A percentile compares a stretch with the other conserved stretches of the same genome.
Evolutionary conservation across 2,888 invertebrate species (phyloP).

Genomic region (Petrophora chlorosata): DNA sequence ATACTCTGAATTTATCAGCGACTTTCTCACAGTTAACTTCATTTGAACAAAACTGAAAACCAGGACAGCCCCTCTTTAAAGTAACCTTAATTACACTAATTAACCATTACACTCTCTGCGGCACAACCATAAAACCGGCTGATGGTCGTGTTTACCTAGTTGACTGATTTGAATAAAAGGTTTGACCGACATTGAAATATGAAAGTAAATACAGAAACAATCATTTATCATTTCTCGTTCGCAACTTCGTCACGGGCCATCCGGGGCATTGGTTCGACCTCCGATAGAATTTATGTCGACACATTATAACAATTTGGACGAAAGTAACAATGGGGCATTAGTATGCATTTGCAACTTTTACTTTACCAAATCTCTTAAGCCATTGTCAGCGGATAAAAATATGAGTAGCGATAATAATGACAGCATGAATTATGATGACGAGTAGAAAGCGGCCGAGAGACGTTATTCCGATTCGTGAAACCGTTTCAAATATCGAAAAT

Average conservation of each 20-base stretch:
- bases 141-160: constrained; percentile 27
- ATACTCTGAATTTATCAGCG: neutral
- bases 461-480: constrained; percentile 42
- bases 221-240: constrained; percentile 42
- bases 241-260: constrained; percentile 26
- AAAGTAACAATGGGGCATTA: constrained; percentile 68
- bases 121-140: constrained; percentile 26
- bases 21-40: constrained; percentile 33
- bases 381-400: constrained; percentile 53
- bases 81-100: constrained; percentile 32
- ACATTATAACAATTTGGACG: constrained; percentile 52
- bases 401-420: constrained; percentile 54
- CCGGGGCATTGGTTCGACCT: constrained; percentile 45
- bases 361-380: constrained; percentile 56
- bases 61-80: constrained; percentile 30
- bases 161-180: constrained; percentile 30
- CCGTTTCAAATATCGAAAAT: constrained; percentile 37
- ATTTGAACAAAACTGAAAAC: constrained; percentile 31
- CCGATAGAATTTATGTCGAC: constrained; percentile 51
- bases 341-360: constrained; percentile 69
- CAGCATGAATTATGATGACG: constrained; percentile 55
- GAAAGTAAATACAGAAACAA: constrained; percentile 46
- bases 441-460: constrained; percentile 57
- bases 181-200: constrained; percentile 35
- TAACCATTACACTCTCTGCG: constrained; percentile 28